phyloP scores from a whole-genome alignment of 2,797 vertebrate species.

The Macroramphosus scolopax region DNA sequence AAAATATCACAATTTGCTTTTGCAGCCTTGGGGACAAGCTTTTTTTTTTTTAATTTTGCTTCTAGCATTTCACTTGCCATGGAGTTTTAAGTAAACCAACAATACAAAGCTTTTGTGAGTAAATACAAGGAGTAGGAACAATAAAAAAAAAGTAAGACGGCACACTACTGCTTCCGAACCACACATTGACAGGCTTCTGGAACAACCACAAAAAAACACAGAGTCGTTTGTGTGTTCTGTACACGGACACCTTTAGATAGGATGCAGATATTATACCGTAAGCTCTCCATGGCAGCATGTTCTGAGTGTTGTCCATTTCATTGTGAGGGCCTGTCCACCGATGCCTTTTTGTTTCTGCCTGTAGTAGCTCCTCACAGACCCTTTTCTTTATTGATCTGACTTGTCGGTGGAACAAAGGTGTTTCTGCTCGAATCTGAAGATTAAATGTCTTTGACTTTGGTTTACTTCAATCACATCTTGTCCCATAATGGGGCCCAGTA shows the following conservation, averaged over 20 bases:
- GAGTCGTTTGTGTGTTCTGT: constrained; percentile 4
- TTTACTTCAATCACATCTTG: constrained; percentile 43
- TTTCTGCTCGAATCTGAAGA: constrained; percentile 35
- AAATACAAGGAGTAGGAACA: constrained; percentile 7
- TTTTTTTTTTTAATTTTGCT: constrained; percentile 20
- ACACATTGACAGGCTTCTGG: not conserved
- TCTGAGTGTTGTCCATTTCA: constrained; percentile 15
- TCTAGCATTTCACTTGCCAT: constrained; percentile 13
- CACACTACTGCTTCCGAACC: constrained; percentile 5
- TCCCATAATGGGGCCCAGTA: constrained; percentile 33
- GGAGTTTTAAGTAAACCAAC: constrained; percentile 30
- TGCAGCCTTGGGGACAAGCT: constrained; percentile 9
- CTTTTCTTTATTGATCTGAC: constrained; percentile 31
- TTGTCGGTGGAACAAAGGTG: constrained; percentile 24
- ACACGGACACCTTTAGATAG: constrained; percentile 2
- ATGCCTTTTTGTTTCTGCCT: constrained; percentile 14
- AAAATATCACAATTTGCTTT: constrained; percentile 36
- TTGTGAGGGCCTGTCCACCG: constrained; percentile 10
- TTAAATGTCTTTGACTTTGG: constrained; percentile 39
- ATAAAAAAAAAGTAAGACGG: constrained; percentile 2
- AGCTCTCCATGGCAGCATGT: constrained; percentile 14
- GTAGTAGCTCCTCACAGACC: constrained; percentile 17
- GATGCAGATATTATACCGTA: constrained; percentile 6
- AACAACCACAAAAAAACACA: not conserved
- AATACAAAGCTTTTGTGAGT: constrained; percentile 15